Conservation (phyloP, 2,113 vertebrate genomes). For the Nestor notabilis region DNA sequence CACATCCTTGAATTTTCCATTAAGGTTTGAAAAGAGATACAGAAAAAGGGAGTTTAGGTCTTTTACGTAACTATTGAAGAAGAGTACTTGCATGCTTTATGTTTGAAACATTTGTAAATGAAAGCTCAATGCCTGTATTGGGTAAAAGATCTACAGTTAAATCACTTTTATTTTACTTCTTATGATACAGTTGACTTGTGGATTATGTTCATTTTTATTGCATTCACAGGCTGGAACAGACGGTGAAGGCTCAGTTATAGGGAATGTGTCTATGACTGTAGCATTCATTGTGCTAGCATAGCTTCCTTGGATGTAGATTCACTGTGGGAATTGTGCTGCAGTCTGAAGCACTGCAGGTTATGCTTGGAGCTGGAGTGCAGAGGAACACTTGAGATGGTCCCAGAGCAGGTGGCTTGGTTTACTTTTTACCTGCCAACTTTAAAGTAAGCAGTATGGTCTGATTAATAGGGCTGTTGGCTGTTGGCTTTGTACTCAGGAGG, state of each 20-base stretch:
- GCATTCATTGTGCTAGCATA: background rate
- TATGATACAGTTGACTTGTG: slow-evolving; percentile 24
- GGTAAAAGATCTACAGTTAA: slow-evolving; percentile 12
- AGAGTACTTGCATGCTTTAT: background rate
- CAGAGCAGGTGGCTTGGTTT: background rate
- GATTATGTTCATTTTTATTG: slow-evolving; percentile 43
- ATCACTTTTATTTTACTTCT: slow-evolving; percentile 38
- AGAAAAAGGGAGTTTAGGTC: background rate
- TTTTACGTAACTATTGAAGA: background rate
- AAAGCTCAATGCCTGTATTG: background rate
- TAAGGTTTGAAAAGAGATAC: background rate
- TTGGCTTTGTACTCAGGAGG: background rate
- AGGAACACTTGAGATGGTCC: background rate
- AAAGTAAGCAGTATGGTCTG: background rate
- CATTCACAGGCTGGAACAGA: slow-evolving; percentile 39
- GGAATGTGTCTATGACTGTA: background rate
- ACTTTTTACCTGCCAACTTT: background rate
- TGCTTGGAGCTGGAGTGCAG: background rate
- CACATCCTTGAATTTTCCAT: background rate
- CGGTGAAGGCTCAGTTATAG: slow-evolving; percentile 22
- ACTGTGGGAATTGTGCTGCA: background rate
- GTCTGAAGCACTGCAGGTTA: background rate
- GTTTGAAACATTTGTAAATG: background rate
- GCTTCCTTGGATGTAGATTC: background rate
- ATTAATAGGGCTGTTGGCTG: background rate